A percentile compares a stretch with the other conserved stretches of the same genome.
These are phyloP conservation scores for Gymnoscopelus braueri DNA, from an alignment of 2,797 vertebrate species.

Conservation along the genomic window DNA sequence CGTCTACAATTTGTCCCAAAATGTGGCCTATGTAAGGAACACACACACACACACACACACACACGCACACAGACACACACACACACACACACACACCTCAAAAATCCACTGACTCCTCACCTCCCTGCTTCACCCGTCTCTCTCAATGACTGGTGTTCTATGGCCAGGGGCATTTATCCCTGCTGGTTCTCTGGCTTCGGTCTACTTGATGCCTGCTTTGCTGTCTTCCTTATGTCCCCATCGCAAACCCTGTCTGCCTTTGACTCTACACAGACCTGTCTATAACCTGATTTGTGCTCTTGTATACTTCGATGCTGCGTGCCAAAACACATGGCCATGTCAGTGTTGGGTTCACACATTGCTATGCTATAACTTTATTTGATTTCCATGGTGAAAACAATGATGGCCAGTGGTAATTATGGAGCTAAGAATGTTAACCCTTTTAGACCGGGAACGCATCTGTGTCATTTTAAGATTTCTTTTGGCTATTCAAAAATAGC, in stretches of 20 bases:
- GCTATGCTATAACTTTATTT: constrained; percentile 28
- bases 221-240: constrained; percentile 6
- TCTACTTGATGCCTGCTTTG: constrained; percentile 12
- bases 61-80: neutral
- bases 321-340: neutral
- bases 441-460: too few species aligned
- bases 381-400: too few species aligned
- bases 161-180: constrained; percentile 15
- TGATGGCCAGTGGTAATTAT: too few species aligned
- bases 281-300: too few species aligned
- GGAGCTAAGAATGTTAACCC: constrained; percentile 31
- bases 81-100: neutral
- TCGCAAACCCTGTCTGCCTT: neutral
- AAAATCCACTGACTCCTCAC: neutral
- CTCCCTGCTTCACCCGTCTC: neutral
- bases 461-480: too few species aligned
- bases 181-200: neutral
- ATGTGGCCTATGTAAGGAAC: too few species aligned
- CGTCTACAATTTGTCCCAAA: neutral
- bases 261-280: too few species aligned
- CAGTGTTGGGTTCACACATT: constrained; percentile 17
- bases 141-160: constrained; percentile 1
- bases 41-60: constrained; percentile 1
- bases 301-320: neutral
- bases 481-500: too few species aligned